Conservation (phyloP, 2,113 vertebrate genomes). For the Ranitomeya imitator region DNA sequence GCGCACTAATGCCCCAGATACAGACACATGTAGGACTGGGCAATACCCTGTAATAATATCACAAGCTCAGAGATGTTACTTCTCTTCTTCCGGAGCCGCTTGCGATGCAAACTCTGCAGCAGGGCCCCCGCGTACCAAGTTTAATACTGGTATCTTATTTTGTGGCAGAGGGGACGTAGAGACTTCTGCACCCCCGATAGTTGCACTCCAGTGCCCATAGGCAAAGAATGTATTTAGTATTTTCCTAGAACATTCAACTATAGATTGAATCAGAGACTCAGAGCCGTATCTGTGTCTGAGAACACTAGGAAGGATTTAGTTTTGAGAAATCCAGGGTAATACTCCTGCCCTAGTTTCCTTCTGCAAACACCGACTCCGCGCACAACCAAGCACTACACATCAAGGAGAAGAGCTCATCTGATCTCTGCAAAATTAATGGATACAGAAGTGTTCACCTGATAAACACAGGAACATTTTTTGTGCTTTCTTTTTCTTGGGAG, state of each 20-base stretch:
- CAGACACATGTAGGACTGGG: not conserved
- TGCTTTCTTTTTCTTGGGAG: not conserved
- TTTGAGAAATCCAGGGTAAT: conserved; percentile 7
- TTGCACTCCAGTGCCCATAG: not conserved
- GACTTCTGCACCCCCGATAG: not conserved
- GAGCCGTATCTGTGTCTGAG: not conserved
- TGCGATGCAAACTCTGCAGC: not conserved
- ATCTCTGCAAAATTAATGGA: not conserved
- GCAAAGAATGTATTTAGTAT: not conserved
- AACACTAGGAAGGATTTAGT: not conserved
- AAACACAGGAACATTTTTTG: not conserved
- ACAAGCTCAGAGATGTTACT: not conserved
- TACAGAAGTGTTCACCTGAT: not conserved
- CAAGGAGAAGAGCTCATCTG: not conserved
- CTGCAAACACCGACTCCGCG: conserved; percentile 59
- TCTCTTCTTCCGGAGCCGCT: not conserved
- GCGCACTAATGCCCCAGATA: not conserved
- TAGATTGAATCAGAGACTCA: not conserved
- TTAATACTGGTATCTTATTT: not conserved
- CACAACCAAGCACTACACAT: not conserved
- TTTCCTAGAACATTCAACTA: not conserved
- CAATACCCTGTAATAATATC: not conserved
- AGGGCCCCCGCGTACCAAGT: not conserved
- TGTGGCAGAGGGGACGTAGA: not conserved
- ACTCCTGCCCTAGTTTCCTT: not conserved